Evolutionary conservation across 2,113 vertebrate genomes (phyloP).

Genomic region (Anarrhichthys ocellatus): DNA sequence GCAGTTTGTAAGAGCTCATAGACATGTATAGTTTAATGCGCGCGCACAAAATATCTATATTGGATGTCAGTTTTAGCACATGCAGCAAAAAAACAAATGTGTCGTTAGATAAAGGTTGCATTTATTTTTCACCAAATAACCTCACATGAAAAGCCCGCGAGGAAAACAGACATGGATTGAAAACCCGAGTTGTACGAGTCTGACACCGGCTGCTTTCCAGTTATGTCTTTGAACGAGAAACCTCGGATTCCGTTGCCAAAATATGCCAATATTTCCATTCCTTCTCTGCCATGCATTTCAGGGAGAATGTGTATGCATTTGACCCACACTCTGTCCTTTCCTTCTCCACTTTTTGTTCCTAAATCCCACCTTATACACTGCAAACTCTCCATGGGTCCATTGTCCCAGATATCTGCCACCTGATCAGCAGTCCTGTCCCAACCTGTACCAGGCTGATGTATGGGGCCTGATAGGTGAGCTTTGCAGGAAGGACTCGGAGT

Average conservation of each 20-base stretch:
- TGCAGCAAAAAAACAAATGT: not conserved
- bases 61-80: not conserved
- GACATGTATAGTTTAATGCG: not conserved
- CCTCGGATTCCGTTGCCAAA: not conserved
- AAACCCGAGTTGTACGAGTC: not conserved
- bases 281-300: not conserved
- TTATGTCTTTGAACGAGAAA: constrained; percentile 1
- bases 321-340: constrained; percentile 13
- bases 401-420: constrained; percentile 67
- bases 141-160: not conserved
- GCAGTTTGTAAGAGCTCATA: constrained; percentile 8
- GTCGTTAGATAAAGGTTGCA: not conserved
- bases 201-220: not conserved
- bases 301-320: not conserved
- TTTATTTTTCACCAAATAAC: constrained; percentile 1
- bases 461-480: constrained; percentile 48
- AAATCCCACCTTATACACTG: not conserved
- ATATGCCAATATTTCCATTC: not conserved
- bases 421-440: constrained; percentile 63
- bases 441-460: constrained; percentile 57
- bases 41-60: not conserved
- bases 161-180: not conserved
- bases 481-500: constrained; percentile 20
- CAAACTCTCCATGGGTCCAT: constrained; percentile 40
- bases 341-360: not conserved